These are phyloP conservation scores for Drosophila tropicalis DNA, from an alignment of 1,140 invertebrate species.

Conservation along the genomic window DNA sequence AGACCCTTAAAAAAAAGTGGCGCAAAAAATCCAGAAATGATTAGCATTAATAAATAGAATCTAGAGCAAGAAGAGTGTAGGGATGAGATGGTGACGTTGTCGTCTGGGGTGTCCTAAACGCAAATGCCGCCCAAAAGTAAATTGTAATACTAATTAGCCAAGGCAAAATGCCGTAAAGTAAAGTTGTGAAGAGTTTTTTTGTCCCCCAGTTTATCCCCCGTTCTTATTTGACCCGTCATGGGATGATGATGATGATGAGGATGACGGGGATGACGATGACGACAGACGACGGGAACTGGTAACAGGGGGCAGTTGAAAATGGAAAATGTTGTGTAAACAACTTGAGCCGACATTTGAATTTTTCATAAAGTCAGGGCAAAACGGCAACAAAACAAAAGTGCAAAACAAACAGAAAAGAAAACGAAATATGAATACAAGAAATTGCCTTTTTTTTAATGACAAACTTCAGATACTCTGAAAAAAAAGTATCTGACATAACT, in stretches of 20 bases:
- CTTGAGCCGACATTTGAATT: slow-evolving; percentile 76
- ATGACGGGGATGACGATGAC: not conserved
- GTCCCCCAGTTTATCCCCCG: not conserved
- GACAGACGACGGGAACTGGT: not conserved
- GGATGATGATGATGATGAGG: not conserved
- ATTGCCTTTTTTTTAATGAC: slow-evolving; percentile 24
- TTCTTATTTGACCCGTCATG: not conserved
- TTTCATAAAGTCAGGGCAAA: slow-evolving; percentile 67
- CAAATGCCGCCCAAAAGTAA: slow-evolving; percentile 60
- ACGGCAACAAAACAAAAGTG: slow-evolving; percentile 51
- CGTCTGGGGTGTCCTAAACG: slow-evolving; percentile 36
- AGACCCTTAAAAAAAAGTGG: slow-evolving; percentile 54
- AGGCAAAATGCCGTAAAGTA: slow-evolving; percentile 54
- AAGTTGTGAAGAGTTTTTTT: slow-evolving; percentile 62
- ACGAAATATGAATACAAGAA: slow-evolving; percentile 39
- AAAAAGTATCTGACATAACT: slow-evolving; percentile 5
- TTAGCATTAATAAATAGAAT: slow-evolving; percentile 80
- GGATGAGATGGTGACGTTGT: slow-evolving; percentile 26
- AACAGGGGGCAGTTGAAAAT: too few species aligned
- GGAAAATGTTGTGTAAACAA: slow-evolving; percentile 72
- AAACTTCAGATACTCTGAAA: slow-evolving; percentile 30
- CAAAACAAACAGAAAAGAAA: slow-evolving; percentile 52
- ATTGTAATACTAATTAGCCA: slow-evolving; percentile 82
- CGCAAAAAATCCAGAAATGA: slow-evolving; percentile 73
- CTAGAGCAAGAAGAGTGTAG: slow-evolving; percentile 10